phyloP scores from a whole-genome alignment of 2,797 vertebrate species.

The Merluccius polli region DNA sequence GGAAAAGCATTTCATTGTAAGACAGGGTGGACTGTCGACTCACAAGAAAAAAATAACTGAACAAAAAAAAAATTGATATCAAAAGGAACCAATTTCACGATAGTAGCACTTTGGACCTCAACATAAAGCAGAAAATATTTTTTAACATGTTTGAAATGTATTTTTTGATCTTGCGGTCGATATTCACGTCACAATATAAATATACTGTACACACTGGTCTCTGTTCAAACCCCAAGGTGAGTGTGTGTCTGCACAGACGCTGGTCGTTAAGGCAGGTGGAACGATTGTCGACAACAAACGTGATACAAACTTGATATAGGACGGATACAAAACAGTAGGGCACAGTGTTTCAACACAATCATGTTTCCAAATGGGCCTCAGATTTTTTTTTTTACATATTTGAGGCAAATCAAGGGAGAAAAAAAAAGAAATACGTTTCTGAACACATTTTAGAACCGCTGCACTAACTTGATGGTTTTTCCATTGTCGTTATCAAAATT shows the following conservation, averaged over 20 bases:
- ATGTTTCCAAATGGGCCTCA: not conserved
- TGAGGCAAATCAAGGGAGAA: not conserved
- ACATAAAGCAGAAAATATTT: slow-evolving; percentile 52
- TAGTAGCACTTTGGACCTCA: slow-evolving; percentile 53
- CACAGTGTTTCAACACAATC: not conserved
- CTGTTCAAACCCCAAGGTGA: slow-evolving; percentile 35
- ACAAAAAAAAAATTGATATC: slow-evolving; percentile 45
- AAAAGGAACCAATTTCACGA: slow-evolving; percentile 57
- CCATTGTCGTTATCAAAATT: not conserved
- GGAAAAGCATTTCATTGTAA: slow-evolving; percentile 39
- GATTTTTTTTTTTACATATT: not conserved
- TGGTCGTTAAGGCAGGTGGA: slow-evolving; percentile 61
- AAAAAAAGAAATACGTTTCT: not conserved
- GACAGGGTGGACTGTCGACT: slow-evolving; percentile 45
- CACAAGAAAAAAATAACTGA: slow-evolving; percentile 34
- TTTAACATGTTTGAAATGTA: slow-evolving; percentile 45
- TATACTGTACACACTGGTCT: slow-evolving; percentile 63
- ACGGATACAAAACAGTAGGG: not conserved
- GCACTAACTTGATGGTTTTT: not conserved
- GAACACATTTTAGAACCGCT: not conserved
- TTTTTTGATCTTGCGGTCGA: slow-evolving; percentile 53
- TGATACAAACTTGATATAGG: not conserved
- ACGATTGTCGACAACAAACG: slow-evolving; percentile 59
- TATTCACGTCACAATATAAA: slow-evolving; percentile 73
- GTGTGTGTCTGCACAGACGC: slow-evolving; percentile 12